Conservation (phyloP, 1,140 invertebrate genomes). For the Eupeodes corollae region DNA sequence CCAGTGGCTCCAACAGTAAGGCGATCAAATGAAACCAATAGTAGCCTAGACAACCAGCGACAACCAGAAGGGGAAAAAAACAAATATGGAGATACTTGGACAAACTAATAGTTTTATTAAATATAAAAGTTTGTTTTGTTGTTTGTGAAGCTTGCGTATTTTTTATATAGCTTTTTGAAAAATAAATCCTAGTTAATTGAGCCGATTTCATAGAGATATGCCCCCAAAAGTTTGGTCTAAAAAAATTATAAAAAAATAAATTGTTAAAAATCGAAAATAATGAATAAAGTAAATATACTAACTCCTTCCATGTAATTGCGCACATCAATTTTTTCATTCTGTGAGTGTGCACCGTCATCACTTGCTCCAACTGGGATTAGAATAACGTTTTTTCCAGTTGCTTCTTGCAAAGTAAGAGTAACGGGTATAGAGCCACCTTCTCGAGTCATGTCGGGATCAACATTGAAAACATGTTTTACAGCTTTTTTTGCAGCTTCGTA, state of each 20-base stretch:
- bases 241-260: constrained; percentile 36
- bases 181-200: constrained; percentile 10
- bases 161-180: too few relatives aligned
- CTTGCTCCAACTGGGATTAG: constrained; percentile 81
- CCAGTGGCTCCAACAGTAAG: constrained; percentile 18
- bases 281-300: constrained; percentile 35
- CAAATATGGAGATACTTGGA: constrained; percentile 35
- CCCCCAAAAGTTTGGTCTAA: constrained; percentile 75
- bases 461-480: constrained; percentile 78
- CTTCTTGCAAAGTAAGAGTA: constrained; percentile 79
- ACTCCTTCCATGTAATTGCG: constrained; percentile 91
- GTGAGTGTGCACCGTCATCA: constrained; percentile 96
- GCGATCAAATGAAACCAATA: constrained; percentile 6
- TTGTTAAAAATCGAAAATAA: neutral
- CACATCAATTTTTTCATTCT: constrained; percentile 93
- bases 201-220: constrained; percentile 69
- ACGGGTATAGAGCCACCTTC: constrained; percentile 96
- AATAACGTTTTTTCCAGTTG: constrained; percentile 86
- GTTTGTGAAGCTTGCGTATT: too few relatives aligned
- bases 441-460: constrained; percentile 86
- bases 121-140: too few relatives aligned
- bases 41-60: neutral
- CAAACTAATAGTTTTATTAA: constrained; percentile 2
- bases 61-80: constrained; percentile 13
- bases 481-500: constrained; percentile 80